Evolutionary conservation across 2,797 vertebrate species (phyloP).

Genomic region (Loris lydekkerianus): DNA sequence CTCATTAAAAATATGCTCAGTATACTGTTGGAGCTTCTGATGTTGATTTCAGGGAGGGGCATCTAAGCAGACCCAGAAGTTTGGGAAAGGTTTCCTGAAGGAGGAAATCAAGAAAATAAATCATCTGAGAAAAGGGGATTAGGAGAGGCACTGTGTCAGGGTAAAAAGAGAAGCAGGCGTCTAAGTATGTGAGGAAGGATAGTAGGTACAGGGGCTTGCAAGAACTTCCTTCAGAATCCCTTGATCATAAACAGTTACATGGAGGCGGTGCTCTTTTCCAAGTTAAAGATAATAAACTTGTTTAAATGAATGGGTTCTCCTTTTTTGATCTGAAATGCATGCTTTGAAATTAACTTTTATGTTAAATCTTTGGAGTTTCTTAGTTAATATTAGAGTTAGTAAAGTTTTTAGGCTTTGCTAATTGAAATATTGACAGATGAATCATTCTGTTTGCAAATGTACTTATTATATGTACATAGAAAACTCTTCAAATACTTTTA

Average conservation of each 20-base stretch:
- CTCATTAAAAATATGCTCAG: neutral
- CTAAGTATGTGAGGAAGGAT: neutral
- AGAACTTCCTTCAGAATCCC: neutral
- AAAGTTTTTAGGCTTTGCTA: slow-evolving; percentile 29
- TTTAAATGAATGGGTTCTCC: neutral
- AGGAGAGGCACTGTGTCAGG: neutral
- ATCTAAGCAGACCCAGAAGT: neutral
- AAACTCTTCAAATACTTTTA: neutral
- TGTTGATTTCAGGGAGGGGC: neutral
- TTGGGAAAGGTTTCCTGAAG: neutral
- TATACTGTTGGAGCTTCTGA: neutral
- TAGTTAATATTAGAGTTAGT: slow-evolving; percentile 23
- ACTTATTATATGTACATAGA: neutral
- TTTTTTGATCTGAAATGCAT: slow-evolving; percentile 36
- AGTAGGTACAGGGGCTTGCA: neutral
- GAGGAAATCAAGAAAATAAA: slow-evolving; percentile 21
- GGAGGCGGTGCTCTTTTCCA: neutral
- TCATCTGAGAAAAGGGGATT: neutral
- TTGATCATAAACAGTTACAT: neutral
- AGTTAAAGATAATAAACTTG: slow-evolving; percentile 44
- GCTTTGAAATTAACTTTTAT: slow-evolving; percentile 21
- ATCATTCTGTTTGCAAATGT: slow-evolving; percentile 35
- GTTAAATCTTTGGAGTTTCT: neutral
- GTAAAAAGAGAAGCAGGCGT: neutral
- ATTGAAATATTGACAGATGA: slow-evolving; percentile 9